Evolutionary conservation across 2,797 vertebrate genomes (phyloP).

Genomic region (Molossus molossus): DNA sequence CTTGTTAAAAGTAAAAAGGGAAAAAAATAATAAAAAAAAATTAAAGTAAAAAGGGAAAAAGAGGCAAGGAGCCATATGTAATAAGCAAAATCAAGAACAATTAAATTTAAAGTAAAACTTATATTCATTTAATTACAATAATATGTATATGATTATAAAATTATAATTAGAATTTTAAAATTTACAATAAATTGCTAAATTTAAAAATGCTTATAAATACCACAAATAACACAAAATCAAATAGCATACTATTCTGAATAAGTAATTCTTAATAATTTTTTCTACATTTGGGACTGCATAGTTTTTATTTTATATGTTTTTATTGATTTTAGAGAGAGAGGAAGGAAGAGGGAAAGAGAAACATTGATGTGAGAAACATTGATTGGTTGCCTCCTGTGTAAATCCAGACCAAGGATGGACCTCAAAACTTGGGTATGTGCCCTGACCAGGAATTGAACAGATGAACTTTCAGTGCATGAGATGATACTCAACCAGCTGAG

Average conservation of each 20-base stretch:
- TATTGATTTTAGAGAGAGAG: background rate
- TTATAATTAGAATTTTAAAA: background rate
- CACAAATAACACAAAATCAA: conserved; percentile 20
- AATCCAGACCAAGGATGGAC: background rate
- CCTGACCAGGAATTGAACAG: background rate
- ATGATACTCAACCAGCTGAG: background rate
- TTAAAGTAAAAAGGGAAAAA: background rate
- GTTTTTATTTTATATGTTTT: background rate
- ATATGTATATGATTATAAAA: background rate
- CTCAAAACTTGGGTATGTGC: background rate
- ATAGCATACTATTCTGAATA: background rate
- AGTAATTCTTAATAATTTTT: background rate
- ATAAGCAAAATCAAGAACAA: conserved; percentile 22
- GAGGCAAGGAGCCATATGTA: background rate
- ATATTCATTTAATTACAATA: conserved; percentile 18
- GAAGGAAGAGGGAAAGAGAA: background rate
- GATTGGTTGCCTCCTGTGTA: background rate
- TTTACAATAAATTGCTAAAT: background rate
- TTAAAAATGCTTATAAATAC: background rate
- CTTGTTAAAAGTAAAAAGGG: background rate
- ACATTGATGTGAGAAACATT: background rate
- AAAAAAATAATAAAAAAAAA: background rate
- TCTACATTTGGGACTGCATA: background rate
- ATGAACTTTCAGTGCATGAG: background rate
- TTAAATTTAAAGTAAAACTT: background rate